Conservation (phyloP, 2,797 vertebrate species). For the Alfaro cultratus region DNA sequence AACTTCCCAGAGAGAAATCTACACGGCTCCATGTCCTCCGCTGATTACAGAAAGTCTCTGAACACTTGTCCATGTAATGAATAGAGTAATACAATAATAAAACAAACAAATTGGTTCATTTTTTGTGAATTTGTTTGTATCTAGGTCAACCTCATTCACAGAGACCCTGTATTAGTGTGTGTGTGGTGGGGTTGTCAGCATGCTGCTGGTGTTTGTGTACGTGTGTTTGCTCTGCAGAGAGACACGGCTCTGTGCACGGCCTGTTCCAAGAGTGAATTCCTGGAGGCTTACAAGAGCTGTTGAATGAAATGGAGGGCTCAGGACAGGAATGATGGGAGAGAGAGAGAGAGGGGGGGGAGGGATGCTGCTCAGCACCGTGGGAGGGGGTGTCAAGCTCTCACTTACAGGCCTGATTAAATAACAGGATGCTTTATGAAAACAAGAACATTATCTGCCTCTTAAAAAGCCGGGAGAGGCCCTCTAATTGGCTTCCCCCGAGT, state of each 20-base stretch:
- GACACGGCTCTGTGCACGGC: conserved; percentile 67
- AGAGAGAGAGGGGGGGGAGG: conserved; percentile 29
- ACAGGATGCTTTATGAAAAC: conserved; percentile 82
- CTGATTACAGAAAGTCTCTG: background rate
- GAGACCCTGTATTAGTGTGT: conserved; percentile 32
- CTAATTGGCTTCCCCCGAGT: conserved; percentile 73
- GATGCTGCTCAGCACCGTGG: conserved; percentile 49
- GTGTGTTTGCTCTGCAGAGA: conserved; percentile 67
- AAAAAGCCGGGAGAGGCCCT: conserved; percentile 71
- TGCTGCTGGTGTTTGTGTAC: conserved; percentile 35
- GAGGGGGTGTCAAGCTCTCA: conserved; percentile 74
- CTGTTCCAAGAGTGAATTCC: conserved; percentile 79
- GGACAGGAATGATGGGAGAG: conserved; percentile 71
- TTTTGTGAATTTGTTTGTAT: conserved; percentile 5
- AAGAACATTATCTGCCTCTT: conserved; percentile 79
- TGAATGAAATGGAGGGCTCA: conserved; percentile 79
- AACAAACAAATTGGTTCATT: background rate
- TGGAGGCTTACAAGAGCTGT: conserved; percentile 78
- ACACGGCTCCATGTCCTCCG: background rate
- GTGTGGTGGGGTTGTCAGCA: conserved; percentile 46
- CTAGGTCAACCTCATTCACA: conserved; percentile 34
- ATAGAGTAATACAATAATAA: background rate
- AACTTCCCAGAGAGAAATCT: background rate
- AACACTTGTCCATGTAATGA: background rate
- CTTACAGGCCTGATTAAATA: conserved; percentile 82